Evolutionary conservation across 2,888 invertebrate species (phyloP).

Genomic region (Pyrocoelia pectoralis): DNA sequence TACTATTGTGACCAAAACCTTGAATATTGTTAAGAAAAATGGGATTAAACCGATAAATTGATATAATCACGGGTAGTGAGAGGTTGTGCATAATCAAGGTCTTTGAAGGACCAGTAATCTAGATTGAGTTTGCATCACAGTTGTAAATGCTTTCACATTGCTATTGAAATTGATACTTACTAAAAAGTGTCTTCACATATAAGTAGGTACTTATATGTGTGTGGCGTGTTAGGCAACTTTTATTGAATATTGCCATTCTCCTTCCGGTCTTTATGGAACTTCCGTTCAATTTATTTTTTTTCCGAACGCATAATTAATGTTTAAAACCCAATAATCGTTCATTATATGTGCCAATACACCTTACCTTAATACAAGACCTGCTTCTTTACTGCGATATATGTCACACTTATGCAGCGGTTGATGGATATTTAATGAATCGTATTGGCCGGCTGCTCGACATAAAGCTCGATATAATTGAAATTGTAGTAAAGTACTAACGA

Average conservation of each 20-base stretch:
- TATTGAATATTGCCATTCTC: constrained; percentile 22
- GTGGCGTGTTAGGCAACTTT: constrained; percentile 29
- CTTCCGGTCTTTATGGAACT: constrained; percentile 31
- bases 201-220: constrained; percentile 29
- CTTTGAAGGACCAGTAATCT: constrained; percentile 27
- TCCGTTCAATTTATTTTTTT: constrained; percentile 32
- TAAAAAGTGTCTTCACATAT: constrained; percentile 20
- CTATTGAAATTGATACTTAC: constrained; percentile 17
- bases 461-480: constrained; percentile 91
- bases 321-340: neutral
- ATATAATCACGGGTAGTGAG: constrained; percentile 31
- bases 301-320: constrained; percentile 8
- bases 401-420: constrained; percentile 90
- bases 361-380: constrained; percentile 87
- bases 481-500: constrained; percentile 90
- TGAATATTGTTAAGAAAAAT: constrained; percentile 31
- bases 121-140: constrained; percentile 26
- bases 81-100: constrained; percentile 26
- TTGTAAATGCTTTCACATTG: constrained; percentile 31
- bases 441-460: constrained; percentile 84
- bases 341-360: constrained; percentile 50
- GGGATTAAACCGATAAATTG: constrained; percentile 19
- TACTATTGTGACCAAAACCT: constrained; percentile 20
- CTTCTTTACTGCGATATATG: constrained; percentile 86
- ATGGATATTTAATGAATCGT: constrained; percentile 74